Conservation (phyloP, 1,140 invertebrate species). For the Psilanteris sp. region DNA sequence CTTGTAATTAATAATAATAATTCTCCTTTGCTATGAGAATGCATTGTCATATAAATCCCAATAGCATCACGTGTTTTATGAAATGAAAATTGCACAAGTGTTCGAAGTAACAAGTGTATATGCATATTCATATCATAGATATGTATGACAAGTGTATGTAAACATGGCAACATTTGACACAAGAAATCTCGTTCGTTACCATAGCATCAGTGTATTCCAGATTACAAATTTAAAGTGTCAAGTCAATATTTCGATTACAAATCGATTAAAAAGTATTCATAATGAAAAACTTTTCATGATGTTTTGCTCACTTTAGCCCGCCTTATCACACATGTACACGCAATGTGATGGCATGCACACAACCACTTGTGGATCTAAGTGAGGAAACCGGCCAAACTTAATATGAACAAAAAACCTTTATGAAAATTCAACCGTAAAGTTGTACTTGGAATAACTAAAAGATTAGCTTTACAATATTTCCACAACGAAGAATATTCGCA, state of each 20-base stretch:
- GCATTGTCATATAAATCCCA: neutral
- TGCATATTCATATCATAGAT: slow-evolving; percentile 11
- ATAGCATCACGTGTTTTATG: slow-evolving; percentile 4
- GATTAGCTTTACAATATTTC: neutral
- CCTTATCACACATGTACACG: slow-evolving; percentile 44
- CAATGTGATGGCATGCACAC: slow-evolving; percentile 38
- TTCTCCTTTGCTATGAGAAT: too few species aligned
- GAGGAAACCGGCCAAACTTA: slow-evolving; percentile 1
- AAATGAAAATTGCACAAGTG: neutral
- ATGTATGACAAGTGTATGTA: slow-evolving; percentile 28
- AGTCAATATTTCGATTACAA: neutral
- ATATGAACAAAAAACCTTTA: neutral
- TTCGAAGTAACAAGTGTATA: slow-evolving; percentile 10
- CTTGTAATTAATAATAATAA: neutral
- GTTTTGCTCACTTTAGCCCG: slow-evolving; percentile 13
- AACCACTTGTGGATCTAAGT: slow-evolving; percentile 50
- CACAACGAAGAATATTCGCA: neutral
- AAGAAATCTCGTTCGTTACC: slow-evolving; percentile 10
- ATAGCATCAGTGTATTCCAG: neutral
- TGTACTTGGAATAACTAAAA: neutral
- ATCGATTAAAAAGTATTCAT: neutral
- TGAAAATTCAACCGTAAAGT: slow-evolving; percentile 1
- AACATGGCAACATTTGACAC: slow-evolving; percentile 29
- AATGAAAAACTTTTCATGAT: slow-evolving; percentile 19
- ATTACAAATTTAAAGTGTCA: slow-evolving; percentile 13